Evolutionary conservation across 1,140 invertebrate genomes (phyloP), one percentile per base, ranked within the genome.

Genomic region (Atta texana): DNA sequence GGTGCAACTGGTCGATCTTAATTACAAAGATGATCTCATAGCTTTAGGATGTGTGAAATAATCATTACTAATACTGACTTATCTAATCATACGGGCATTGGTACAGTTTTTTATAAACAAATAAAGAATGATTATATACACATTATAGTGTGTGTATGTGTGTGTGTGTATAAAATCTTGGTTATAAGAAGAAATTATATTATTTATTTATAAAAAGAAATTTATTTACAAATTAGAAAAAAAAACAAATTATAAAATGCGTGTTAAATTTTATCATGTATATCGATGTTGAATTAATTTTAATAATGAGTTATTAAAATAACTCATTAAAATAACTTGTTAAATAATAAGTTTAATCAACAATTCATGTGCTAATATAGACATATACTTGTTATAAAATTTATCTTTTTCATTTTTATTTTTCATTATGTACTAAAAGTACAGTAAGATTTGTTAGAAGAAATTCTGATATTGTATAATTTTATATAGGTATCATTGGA

Each of bases 401-500:
- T 18, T 34, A 18, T 8, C 34, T 49, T 69, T 24, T 69, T 44
- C 12, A 69, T 31, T 31, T 34, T 34, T 34, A 34, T 34, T 24
- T 2, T 69, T 69, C 28, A 8, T 71, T 51, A 24, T 51, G 12
- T 34, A 5, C 5, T 39, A 68, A 18, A 44, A 63, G 16, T 21
- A 24, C 24, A 24, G 0, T 24, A 24, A 24, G 24, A 24, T 24
- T 24, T 24, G 8, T 61, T 63, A 10, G 63, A 44, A 21, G 1
- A 39, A 8, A 44, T 57, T 57, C 24, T 61, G 16, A 77, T 77
- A 24, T 66, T 76, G 7, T 31, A 68, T 44, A 18, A 49, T 82
- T 6, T 57, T 14, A 61, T 94, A 76, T 95, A 99, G 98, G 88
- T 99, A 99, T 95, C 96, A 96, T 91, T 99, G 99, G 99, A 97